Evolutionary conservation across 1,140 invertebrate genomes (phyloP).

Genomic region (Notospermus geniculatus): DNA sequence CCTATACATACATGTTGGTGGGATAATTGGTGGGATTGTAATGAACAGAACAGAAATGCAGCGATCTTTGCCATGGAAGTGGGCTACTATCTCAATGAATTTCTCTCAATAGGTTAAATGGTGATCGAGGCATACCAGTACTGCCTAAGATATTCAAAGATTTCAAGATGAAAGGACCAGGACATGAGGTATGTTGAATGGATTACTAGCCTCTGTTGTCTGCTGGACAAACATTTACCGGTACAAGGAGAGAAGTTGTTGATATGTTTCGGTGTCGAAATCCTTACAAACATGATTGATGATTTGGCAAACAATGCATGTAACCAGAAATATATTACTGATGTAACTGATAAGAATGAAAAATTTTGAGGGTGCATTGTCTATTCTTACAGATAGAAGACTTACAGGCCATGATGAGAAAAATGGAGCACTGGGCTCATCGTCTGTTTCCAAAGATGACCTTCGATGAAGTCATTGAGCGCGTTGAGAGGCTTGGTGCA

Average conservation of each 20-base stretch:
- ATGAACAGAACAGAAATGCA: too few species aligned
- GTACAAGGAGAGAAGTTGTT: too few species aligned
- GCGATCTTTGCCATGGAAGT: too few species aligned
- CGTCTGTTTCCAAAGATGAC: constrained; percentile 82
- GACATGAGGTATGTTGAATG: constrained; percentile 71
- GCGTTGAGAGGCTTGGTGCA: constrained; percentile 74
- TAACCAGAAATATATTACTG: constrained; percentile 5
- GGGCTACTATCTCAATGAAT: background rate
- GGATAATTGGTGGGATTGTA: too few species aligned
- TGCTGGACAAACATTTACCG: too few species aligned
- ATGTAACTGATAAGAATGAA: background rate
- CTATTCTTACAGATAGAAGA: constrained; percentile 64
- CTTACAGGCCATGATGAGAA: constrained; percentile 75
- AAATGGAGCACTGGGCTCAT: constrained; percentile 89
- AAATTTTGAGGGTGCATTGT: background rate
- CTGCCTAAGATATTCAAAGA: constrained; percentile 77
- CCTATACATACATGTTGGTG: too few species aligned
- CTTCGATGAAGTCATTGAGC: constrained; percentile 81
- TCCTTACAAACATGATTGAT: background rate
- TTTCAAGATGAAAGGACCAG: constrained; percentile 81
- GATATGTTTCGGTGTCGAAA: too few species aligned
- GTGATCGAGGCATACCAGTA: constrained; percentile 73
- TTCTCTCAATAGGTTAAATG: constrained; percentile 60
- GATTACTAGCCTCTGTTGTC: too few species aligned
- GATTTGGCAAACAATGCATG: background rate